Evolutionary conservation across 2,113 vertebrate species (phyloP), one percentile per base, ranked within the genome.

Genomic region (Anarrhichthys ocellatus): DNA sequence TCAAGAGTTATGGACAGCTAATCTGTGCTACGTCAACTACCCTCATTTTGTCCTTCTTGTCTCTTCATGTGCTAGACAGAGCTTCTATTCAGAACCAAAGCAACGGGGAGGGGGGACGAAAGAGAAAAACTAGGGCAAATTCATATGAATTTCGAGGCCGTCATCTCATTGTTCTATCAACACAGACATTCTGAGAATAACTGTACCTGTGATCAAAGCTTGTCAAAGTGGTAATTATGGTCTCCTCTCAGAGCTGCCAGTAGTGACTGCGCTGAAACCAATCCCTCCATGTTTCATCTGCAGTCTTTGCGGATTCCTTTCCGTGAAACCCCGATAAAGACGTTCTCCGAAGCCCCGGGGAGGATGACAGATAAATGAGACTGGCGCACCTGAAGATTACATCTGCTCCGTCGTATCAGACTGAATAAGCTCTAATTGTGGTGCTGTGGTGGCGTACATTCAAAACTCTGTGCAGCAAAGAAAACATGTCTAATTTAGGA

Each of bases 201-300:
- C 88, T 89, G 86, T 83, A 90, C 61, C 73, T 74, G 63, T 92
- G 94, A 95, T 95, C 94, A 94, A 94, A 95, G 92, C 92, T 91
- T 92, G 94, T 95, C 94, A 93, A 75, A 83, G 81, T 65, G 81
- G 82, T 91, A 85, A 94, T 94, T 93, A 94, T 89, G 87, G 91
- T 46, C 79, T 83, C 71, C 78, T 90, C 84, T 80, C 76, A 58
- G 78, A 48, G 83, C 85, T 91, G 88, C 88, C 86, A 77, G 83
- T 64, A 68, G 82, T 69, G 83, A 91, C 85, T 86, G 78, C 76
- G 82, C 78, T 84, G 89, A 93, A 94, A 89, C 88, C 82, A 91
- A 87, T 84, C 88, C 70, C 14, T 87, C 80, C 81, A 69, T 59
- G 76, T 91, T 91, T 90, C 89, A 90, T 89, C 85, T 83, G 72